A percentile compares a stretch with the other conserved stretches of the same genome.
These are phyloP conservation scores for Notocelia uddmanniana DNA, from an alignment of 2,888 invertebrate species.

Conservation along the genomic window DNA sequence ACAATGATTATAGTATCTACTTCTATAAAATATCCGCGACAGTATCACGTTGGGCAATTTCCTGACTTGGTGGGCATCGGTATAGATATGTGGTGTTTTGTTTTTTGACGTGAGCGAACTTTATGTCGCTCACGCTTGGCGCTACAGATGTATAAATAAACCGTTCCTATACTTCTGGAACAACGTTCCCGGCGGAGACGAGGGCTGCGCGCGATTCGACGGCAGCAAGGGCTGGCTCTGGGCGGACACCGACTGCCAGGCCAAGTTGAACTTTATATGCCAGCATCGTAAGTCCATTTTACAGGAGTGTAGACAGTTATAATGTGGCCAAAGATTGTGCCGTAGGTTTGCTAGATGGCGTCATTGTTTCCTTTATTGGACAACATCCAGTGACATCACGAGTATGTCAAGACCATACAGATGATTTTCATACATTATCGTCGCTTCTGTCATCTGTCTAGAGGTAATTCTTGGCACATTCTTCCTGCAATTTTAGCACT, in stretches of 20 bases:
- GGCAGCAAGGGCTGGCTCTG: constrained; percentile 98
- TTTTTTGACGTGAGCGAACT: too few relatives aligned
- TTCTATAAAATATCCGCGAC: too few relatives aligned
- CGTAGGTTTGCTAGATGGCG: background rate
- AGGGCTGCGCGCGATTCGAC: constrained; percentile 95
- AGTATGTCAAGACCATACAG: background rate
- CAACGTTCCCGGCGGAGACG: constrained; percentile 90
- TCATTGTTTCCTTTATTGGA: background rate
- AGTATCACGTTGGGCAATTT: too few relatives aligned
- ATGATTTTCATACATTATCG: too few relatives aligned
- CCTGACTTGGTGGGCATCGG: too few relatives aligned
- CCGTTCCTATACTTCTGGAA: too few relatives aligned
- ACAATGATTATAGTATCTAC: too few relatives aligned
- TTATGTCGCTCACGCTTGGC: too few relatives aligned
- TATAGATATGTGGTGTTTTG: too few relatives aligned
- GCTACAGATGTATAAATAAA: too few relatives aligned
- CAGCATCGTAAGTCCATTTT: constrained; percentile 94
- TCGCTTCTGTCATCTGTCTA: too few relatives aligned
- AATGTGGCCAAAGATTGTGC: background rate
- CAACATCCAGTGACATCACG: background rate
- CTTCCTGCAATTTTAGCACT: background rate
- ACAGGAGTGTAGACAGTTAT: background rate
- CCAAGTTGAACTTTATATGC: constrained; percentile 95
- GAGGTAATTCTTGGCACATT: background rate
- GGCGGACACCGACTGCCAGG: constrained; percentile 96